Base-by-base conservation (phyloP, 2,113 vertebrate species). In the Datnioides undecimradiatus region DNA sequence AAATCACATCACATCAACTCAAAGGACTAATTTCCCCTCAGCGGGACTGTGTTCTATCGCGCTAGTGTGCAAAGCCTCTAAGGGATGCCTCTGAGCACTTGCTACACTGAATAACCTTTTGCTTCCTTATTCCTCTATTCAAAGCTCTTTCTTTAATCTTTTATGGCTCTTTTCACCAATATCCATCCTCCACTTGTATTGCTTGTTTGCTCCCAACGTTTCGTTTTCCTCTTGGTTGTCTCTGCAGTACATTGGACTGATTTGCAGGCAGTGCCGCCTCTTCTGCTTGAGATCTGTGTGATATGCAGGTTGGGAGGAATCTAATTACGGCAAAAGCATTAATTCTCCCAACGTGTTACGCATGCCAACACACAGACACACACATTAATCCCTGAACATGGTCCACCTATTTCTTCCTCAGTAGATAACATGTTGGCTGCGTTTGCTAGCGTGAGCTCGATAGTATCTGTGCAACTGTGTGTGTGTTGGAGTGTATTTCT, bases 251-350 rank as follows among this genome's bases (percentile, higher is more conserved):
- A 12, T 12, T 55, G 8, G 51, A 69, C 54, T 55, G 52, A 79
- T 79, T 69, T 63, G 49, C 73, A 78, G 62, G 64, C 49, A 21
- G 3, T 23, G 40, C 12, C 19, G 73, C 64, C 64, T 60, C 36
- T 58, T 31, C 60, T 4, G 69, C 27, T 58, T 45, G 60, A 77
- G 60, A 51, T 78, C n/a, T 76, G 54, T 55, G 82, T 52, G 66
- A 71, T 69, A 63, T 21, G 66, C 31, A 55, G 76, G 79, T 55
- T 29, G 70, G 9, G 75, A 60, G 31, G 41, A 67, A 79, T 74
- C 54, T 72, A 71, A 82, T 88, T 77, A 82, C 54, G 58, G 65
- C 55, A 16, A 6, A 73, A 40, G 67, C 51, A 51, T 77, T 74
- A 23, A 29, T 52, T 73, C 58, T 55, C 62, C 72, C 13, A 73